Conservation (phyloP, 2,113 vertebrate species). For the Varanus salvator region DNA sequence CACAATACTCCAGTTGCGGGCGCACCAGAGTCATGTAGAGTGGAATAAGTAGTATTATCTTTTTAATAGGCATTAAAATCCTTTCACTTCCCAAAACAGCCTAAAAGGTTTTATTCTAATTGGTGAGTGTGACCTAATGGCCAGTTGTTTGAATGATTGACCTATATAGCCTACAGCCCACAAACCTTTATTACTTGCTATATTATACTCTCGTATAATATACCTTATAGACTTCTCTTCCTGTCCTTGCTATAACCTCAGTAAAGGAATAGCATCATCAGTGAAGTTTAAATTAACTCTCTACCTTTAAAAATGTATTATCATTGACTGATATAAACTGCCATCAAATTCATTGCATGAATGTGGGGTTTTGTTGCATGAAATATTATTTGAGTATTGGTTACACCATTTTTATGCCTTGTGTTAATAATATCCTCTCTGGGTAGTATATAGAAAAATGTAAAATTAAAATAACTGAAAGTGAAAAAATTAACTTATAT, state of each 20-base stretch:
- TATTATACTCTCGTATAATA: constrained; percentile 29
- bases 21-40: no score
- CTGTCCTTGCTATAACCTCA: constrained; percentile 34
- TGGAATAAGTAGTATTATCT: constrained; percentile 41
- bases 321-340: constrained; percentile 5
- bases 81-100: constrained; percentile 52
- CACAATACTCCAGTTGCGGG: no score
- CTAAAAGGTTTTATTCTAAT: constrained; percentile 33
- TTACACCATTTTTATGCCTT: not conserved
- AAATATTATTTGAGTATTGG: not conserved
- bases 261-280: constrained; percentile 26
- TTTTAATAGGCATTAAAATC: constrained; percentile 51
- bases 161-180: constrained; percentile 46
- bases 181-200: constrained; percentile 54
- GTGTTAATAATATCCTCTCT: not conserved
- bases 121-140: constrained; percentile 46
- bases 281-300: constrained; percentile 43
- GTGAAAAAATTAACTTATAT: not conserved
- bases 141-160: constrained; percentile 49
- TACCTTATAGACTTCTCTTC: constrained; percentile 35
- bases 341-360: not conserved
- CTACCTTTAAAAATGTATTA: constrained; percentile 10
- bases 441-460: not conserved
- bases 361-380: not conserved
- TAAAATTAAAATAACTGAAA: not conserved